Conservation (phyloP, 1,140 invertebrate species). For the Aphis craccivora region DNA sequence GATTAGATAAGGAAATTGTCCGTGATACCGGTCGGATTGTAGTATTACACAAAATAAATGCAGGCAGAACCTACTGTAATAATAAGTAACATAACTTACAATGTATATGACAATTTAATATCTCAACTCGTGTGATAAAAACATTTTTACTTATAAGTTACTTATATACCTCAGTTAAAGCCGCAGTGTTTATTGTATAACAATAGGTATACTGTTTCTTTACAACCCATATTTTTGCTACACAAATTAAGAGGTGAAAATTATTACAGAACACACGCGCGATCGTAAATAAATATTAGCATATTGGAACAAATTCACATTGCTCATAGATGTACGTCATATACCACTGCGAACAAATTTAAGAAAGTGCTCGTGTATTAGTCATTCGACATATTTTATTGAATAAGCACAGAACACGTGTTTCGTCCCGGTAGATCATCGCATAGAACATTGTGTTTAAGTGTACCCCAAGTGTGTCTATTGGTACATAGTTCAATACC, state of each 20-base stretch:
- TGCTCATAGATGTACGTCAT: neutral
- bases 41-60: neutral
- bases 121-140: neutral
- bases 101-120: neutral
- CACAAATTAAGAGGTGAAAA: neutral
- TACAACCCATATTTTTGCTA: neutral
- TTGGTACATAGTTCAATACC: neutral
- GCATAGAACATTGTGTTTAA: neutral
- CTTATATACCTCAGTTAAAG: neutral
- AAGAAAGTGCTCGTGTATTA: neutral
- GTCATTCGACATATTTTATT: neutral
- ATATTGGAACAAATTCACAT: neutral
- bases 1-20: conserved; percentile 12
- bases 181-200: neutral
- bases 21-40: conserved; percentile 33
- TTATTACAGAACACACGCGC: neutral
- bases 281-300: neutral
- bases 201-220: neutral
- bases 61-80: neutral
- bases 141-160: neutral
- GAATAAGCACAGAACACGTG: neutral
- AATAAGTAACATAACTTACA: neutral
- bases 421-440: neutral
- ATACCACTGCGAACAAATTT: neutral
- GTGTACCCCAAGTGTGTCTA: too few species aligned